These are phyloP conservation scores for Athalia rosae DNA, from an alignment of 2,888 invertebrate species.

Conservation along the genomic window DNA sequence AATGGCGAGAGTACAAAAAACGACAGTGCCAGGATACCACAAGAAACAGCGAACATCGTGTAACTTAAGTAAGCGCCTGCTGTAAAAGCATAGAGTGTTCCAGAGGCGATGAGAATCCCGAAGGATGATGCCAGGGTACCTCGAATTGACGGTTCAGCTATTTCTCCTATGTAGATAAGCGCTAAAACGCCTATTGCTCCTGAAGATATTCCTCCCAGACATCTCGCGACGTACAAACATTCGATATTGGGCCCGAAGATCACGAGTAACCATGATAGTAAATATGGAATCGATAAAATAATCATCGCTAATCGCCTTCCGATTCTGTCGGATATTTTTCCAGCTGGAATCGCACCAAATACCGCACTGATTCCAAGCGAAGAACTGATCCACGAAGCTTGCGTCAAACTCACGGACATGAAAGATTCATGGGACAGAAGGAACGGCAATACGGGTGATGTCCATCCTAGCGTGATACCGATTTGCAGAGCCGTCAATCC, in stretches of 20 bases:
- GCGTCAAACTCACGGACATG: conserved; percentile 53
- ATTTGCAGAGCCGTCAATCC: conserved; percentile 65
- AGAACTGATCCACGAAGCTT: conserved; percentile 64
- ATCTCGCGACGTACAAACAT: conserved; percentile 60
- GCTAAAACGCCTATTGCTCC: conserved; percentile 72
- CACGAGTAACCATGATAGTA: conserved; percentile 73
- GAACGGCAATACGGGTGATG: conserved; percentile 63
- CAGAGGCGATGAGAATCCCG: conserved; percentile 74
- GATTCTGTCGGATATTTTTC: conserved; percentile 64
- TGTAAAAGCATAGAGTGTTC: conserved; percentile 74
- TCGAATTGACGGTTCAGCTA: conserved; percentile 74
- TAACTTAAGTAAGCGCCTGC: conserved; percentile 73
- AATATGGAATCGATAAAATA: conserved; percentile 61
- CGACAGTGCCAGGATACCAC: conserved; percentile 68
- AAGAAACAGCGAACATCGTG: conserved; percentile 71
- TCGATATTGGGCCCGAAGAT: conserved; percentile 51
- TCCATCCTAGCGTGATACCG: conserved; percentile 67
- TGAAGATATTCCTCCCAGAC: conserved; percentile 74
- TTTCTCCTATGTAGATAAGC: conserved; percentile 76
- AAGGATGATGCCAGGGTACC: conserved; percentile 75
- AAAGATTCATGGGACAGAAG: conserved; percentile 58
- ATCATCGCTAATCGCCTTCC: conserved; percentile 63
- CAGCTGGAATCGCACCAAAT: conserved; percentile 64
- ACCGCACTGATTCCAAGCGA: conserved; percentile 64
- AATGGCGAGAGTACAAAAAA: conserved; percentile 68